A percentile compares a stretch with the other conserved stretches of the same genome.
phyloP scores from a whole-genome alignment of 1,140 invertebrate species.

The Hirudo medicinalis region DNA sequence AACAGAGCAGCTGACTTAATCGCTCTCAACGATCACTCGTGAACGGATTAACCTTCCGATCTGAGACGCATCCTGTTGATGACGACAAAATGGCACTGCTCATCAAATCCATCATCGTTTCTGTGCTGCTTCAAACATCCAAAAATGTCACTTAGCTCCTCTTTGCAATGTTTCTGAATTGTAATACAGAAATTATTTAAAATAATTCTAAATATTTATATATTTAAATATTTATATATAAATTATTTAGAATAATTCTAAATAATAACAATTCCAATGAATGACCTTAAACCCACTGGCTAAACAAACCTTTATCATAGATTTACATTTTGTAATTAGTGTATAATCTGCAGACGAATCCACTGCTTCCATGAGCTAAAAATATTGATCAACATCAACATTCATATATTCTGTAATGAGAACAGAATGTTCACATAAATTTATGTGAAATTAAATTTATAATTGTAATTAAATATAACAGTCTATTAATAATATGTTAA shows the following conservation, averaged over 20 bases:
- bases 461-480: too few species aligned
- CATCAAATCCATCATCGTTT: slow-evolving; percentile 66
- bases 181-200: slow-evolving; percentile 21
- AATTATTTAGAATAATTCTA: too few species aligned
- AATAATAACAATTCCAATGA: not conserved
- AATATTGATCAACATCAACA: too few species aligned
- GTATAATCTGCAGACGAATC: slow-evolving; percentile 45
- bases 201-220: slow-evolving; percentile 12
- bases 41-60: slow-evolving; percentile 5
- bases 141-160: slow-evolving; percentile 34
- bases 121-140: slow-evolving; percentile 55
- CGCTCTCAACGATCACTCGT: not conserved
- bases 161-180: slow-evolving; percentile 35
- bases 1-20: not conserved
- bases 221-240: too few species aligned
- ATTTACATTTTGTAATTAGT: slow-evolving; percentile 63
- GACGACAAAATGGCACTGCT: slow-evolving; percentile 70
- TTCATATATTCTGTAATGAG: too few species aligned
- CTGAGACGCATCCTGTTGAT: slow-evolving; percentile 48
- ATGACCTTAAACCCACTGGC: not conserved
- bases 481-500: too few species aligned
- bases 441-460: too few species aligned
- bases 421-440: too few species aligned
- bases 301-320: slow-evolving; percentile 55
- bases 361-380: too few species aligned